phyloP scores from a whole-genome alignment of 2,113 vertebrate species.

The Zapornia atra region DNA sequence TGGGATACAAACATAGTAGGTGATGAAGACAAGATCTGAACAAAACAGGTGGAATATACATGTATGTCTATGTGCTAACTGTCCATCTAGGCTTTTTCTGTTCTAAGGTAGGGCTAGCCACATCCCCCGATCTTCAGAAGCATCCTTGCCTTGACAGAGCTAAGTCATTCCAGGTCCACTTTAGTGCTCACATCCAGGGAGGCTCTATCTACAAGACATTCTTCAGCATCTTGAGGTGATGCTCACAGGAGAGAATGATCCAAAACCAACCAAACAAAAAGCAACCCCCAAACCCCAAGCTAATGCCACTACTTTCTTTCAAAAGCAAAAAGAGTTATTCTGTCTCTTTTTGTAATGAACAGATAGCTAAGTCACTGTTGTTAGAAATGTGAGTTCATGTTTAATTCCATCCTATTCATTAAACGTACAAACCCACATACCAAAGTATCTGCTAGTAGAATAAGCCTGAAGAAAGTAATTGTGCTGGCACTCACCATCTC shows the following conservation, averaged over 20 bases:
- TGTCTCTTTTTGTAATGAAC: neutral
- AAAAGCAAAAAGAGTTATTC: neutral
- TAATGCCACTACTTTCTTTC: neutral
- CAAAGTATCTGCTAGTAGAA: neutral
- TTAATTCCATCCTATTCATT: neutral
- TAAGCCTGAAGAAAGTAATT: neutral
- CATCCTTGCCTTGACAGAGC: neutral
- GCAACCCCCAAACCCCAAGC: too few species aligned
- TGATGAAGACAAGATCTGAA: neutral
- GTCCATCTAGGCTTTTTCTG: neutral
- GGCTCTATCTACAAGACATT: neutral
- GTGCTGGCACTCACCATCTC: neutral
- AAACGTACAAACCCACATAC: neutral
- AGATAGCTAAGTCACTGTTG: neutral
- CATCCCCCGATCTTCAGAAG: neutral
- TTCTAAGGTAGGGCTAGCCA: neutral
- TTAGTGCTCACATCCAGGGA: neutral
- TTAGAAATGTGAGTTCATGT: neutral
- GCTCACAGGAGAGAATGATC: neutral
- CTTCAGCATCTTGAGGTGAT: neutral
- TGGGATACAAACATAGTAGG: neutral
- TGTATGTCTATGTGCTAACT: neutral
- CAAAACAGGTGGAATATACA: neutral
- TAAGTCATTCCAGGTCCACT: neutral
- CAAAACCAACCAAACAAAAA: neutral